Evolutionary conservation across 2,113 vertebrate species (phyloP), one percentile per base, ranked within the genome.

Genomic region (Cheirogaleus medius): DNA sequence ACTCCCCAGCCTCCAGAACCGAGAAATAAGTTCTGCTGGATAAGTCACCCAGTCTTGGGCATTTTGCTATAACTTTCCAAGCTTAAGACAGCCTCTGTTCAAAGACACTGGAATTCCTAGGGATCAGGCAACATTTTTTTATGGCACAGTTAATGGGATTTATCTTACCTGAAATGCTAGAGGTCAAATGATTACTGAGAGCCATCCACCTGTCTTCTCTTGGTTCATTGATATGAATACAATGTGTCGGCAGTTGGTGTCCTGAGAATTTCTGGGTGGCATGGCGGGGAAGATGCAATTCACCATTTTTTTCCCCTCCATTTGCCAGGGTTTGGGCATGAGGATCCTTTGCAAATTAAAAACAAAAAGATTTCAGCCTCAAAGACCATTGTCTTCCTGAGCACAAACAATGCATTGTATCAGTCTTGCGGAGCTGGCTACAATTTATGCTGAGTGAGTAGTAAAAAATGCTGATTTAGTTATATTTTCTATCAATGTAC

Each of bases 391-490:
- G 74, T 63, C 52, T 39, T 80, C 18, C n/a, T 2, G 49, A 80
- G 54, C 90, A 91, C 52, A 93, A 42, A 83, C 91, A 94, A 84
- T 37, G n/a, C 64, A 2, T 12, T n/a, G 64, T 4, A 42, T 56
- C 74, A 20, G 14, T 27, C 74, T 44, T 56, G 76, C 85, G 32
- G 88, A 91, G 49, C 73, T 11, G 49, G 90, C 25, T 0, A 14
- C 91, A 83, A 90, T 96, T 97, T 95, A 34, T 95, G 97, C 97
- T 96, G 96, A 97, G 68, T 60, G 94, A 78, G 73, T n/a, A 60
- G 68, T 63, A 78, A 96, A 95, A 88, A 80, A 14, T 49, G 95
- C 97, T 96, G 94, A 95, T 96, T 88, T 86, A 77, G 95, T 94
- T 96, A 64, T 77, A 77, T 92, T 92, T 95, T 39, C 81, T 94